A percentile compares a stretch with the other conserved stretches of the same genome.
Evolutionary conservation across 2,797 vertebrate genomes (phyloP).

Genomic region (Periparus ater): DNA sequence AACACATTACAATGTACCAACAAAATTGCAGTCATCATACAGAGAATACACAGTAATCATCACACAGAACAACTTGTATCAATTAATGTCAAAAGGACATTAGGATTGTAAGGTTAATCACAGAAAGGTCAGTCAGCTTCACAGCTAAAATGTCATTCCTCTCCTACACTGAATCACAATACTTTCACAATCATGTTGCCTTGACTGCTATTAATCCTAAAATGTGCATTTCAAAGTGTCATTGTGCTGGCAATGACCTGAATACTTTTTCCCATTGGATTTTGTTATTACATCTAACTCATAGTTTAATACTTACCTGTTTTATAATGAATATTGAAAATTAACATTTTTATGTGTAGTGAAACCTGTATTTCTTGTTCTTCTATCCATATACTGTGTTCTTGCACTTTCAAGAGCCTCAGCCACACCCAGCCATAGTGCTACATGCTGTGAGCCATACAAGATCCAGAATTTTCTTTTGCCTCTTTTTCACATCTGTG

Average conservation of each 20-base stretch:
- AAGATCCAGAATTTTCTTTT: background rate
- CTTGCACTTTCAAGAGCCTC: background rate
- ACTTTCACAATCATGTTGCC: background rate
- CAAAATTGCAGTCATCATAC: background rate
- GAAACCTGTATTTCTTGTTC: conserved; percentile 5
- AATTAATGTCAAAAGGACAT: background rate
- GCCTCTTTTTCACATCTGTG: background rate
- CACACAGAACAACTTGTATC: background rate
- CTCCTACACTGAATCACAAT: background rate
- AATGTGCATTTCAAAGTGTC: background rate
- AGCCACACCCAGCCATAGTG: accelerated
- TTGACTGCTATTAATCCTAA: background rate
- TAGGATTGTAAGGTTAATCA: background rate
- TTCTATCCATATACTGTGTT: background rate
- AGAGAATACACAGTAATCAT: background rate
- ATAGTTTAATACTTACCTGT: background rate
- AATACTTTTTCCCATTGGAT: background rate
- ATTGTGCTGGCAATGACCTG: background rate
- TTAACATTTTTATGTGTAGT: background rate
- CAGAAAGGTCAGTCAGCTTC: background rate
- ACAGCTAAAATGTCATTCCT: background rate
- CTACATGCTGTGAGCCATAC: background rate
- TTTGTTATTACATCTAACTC: background rate
- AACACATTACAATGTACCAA: background rate
- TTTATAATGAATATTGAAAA: background rate